Percentiles rank a stretch among this genome's conserved stretches.
These are phyloP conservation scores for Temnothorax curvispinosus DNA, from an alignment of 1,140 invertebrate genomes.

Conservation along the genomic window DNA sequence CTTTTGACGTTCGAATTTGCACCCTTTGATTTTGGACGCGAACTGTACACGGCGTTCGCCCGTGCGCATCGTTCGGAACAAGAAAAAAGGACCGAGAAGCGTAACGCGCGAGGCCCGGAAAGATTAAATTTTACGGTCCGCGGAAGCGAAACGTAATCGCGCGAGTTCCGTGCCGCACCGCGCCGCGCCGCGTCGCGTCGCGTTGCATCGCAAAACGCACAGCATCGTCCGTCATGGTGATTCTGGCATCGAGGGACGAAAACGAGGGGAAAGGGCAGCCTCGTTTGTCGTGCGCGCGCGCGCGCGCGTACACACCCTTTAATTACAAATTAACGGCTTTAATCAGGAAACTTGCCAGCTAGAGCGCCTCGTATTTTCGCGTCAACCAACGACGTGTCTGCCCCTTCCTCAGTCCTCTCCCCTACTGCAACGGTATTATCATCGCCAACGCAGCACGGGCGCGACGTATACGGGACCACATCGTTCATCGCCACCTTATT, in stretches of 20 bases:
- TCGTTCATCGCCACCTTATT: slow-evolving; percentile 78
- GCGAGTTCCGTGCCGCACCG: slow-evolving; percentile 4
- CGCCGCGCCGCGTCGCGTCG: background rate
- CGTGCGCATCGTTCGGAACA: background rate
- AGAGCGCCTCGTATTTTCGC: slow-evolving; percentile 77
- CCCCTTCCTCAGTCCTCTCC: too few relatives aligned
- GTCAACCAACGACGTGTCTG: slow-evolving; percentile 63
- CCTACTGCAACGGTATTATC: slow-evolving; percentile 76
- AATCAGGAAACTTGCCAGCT: slow-evolving; percentile 80
- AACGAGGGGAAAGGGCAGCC: background rate
- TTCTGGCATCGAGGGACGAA: background rate
- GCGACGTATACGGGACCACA: slow-evolving; percentile 65
- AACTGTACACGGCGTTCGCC: background rate
- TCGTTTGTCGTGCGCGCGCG: slow-evolving; percentile 62
- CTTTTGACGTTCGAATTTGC: slow-evolving; percentile 43
- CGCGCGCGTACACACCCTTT: slow-evolving; percentile 72
- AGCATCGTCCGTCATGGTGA: slow-evolving; percentile 43
- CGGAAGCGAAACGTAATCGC: slow-evolving; percentile 57
- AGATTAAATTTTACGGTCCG: slow-evolving; percentile 46
- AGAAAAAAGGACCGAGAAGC: slow-evolving; percentile 13
- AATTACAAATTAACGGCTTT: slow-evolving; percentile 82
- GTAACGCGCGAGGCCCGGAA: slow-evolving; percentile 24
- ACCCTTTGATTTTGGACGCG: background rate
- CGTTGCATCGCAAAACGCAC: background rate
- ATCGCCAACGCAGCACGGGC: slow-evolving; percentile 70